A percentile compares a stretch with the other conserved stretches of the same genome.
Conservation (phyloP, 2,888 invertebrate species). For the Pachydiplax longipennis region DNA sequence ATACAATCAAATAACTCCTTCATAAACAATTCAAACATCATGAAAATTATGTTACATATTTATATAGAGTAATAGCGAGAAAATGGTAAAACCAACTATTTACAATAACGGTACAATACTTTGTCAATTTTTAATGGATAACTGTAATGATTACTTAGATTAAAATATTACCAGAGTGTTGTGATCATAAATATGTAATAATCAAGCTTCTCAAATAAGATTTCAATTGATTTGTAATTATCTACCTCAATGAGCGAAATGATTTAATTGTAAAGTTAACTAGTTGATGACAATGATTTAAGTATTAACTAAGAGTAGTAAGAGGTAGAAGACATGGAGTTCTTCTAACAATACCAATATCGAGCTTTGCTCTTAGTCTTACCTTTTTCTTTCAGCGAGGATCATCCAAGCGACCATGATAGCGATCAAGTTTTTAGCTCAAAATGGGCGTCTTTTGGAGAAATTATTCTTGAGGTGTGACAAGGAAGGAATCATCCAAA, state of each 20-base stretch:
- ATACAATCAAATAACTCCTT: too few relatives aligned
- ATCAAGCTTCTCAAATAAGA: not conserved
- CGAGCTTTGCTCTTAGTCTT: not conserved
- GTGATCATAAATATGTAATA: not conserved
- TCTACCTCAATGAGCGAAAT: not conserved
- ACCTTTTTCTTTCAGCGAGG: not conserved
- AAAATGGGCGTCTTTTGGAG: not conserved
- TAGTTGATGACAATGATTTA: too few relatives aligned
- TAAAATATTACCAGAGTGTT: not conserved
- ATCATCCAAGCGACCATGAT: slow-evolving; percentile 5
- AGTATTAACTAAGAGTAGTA: not conserved
- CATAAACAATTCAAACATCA: too few relatives aligned
- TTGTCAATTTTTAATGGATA: too few relatives aligned
- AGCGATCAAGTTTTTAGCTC: not conserved
- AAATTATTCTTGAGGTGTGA: not conserved
- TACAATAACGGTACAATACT: too few relatives aligned
- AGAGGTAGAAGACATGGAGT: not conserved
- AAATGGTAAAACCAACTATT: too few relatives aligned
- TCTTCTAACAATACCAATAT: not conserved
- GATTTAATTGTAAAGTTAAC: too few relatives aligned
- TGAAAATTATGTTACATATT: too few relatives aligned
- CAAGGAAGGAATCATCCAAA: not conserved
- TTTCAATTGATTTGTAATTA: not conserved
- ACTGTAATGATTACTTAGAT: too few relatives aligned
- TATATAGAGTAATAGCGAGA: too few relatives aligned